Evolutionary conservation across 2,797 vertebrate genomes (phyloP).

Genomic region (Danio aesculapii): DNA sequence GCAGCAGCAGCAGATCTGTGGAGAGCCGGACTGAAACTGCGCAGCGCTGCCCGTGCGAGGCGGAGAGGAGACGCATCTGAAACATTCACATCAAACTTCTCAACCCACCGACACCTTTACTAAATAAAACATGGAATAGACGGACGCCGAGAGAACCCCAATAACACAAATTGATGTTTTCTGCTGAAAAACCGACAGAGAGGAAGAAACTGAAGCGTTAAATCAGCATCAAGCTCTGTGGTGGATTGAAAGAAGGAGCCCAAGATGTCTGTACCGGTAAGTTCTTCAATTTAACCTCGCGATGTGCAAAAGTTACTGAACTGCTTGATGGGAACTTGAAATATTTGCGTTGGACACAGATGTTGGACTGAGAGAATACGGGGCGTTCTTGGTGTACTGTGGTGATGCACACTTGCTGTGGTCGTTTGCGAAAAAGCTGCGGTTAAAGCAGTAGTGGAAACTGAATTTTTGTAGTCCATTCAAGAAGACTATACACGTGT

Average conservation of each 20-base stretch:
- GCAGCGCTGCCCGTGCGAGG: conserved; percentile 39
- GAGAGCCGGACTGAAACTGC: conserved; percentile 24
- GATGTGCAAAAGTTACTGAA: conserved; percentile 23
- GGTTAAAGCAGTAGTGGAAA: not conserved
- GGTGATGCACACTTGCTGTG: not conserved
- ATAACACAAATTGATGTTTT: conserved; percentile 47
- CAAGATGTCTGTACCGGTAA: conserved; percentile 82
- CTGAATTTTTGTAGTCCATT: not conserved
- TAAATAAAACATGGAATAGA: conserved; percentile 61
- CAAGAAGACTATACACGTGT: not conserved
- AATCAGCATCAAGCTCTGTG: conserved; percentile 29
- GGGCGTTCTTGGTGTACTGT: not conserved
- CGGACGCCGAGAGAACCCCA: conserved; percentile 51
- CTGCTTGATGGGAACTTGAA: not conserved
- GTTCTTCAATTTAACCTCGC: conserved; percentile 56
- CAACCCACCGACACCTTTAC: conserved; percentile 20
- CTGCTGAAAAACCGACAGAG: conserved; percentile 47
- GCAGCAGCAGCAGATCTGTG: conserved; percentile 20
- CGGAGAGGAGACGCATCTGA: conserved; percentile 50
- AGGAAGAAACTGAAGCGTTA: conserved; percentile 33
- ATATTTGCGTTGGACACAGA: not conserved
- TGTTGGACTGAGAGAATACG: not conserved
- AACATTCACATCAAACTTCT: conserved; percentile 49
- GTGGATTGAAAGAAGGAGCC: conserved; percentile 43
- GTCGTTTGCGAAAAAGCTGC: conserved; percentile 7